A percentile compares a stretch with the other conserved stretches of the same genome.
These are phyloP conservation scores for Galleria mellonella DNA, from an alignment of 1,140 invertebrate species.

Conservation along the genomic window DNA sequence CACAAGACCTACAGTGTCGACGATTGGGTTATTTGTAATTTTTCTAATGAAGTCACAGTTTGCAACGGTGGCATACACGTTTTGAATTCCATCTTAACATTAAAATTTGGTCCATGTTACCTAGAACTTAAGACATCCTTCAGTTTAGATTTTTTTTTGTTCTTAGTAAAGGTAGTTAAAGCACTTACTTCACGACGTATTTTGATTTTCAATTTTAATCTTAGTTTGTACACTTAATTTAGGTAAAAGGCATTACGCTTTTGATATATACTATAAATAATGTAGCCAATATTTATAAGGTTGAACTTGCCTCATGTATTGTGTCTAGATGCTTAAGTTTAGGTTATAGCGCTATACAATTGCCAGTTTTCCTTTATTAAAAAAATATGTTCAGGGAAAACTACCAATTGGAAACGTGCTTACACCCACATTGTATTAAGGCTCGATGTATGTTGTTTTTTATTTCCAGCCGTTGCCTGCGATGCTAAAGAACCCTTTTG, in stretches of 20 bases:
- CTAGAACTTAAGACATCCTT: slow-evolving; percentile 16
- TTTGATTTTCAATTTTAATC: slow-evolving; percentile 3
- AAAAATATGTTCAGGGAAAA: slow-evolving; percentile 19
- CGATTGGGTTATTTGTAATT: slow-evolving; percentile 31
- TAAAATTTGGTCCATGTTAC: not conserved
- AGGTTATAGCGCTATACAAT: slow-evolving; percentile 40
- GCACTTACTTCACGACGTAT: slow-evolving; percentile 12
- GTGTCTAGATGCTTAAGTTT: slow-evolving; percentile 59
- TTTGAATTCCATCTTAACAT: slow-evolving; percentile 8
- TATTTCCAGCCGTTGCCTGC: slow-evolving; percentile 74
- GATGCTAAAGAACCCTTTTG: slow-evolving; percentile 73
- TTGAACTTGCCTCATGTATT: slow-evolving; percentile 26
- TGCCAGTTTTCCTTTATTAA: slow-evolving; percentile 31
- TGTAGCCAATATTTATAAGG: not conserved
- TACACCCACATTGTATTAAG: slow-evolving; percentile 61
- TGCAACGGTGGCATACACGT: slow-evolving; percentile 32
- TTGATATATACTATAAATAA: slow-evolving; percentile 1
- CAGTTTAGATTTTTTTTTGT: not conserved
- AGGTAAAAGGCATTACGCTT: slow-evolving; percentile 6
- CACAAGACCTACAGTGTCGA: slow-evolving; percentile 36
- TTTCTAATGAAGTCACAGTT: slow-evolving; percentile 27
- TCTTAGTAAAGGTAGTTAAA: slow-evolving; percentile 16
- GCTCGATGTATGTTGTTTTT: slow-evolving; percentile 74
- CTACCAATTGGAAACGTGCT: slow-evolving; percentile 47
- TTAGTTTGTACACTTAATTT: slow-evolving; percentile 16